Evolutionary conservation across 2,113 vertebrate genomes (phyloP).

Genomic region (Fregata magnificens): DNA sequence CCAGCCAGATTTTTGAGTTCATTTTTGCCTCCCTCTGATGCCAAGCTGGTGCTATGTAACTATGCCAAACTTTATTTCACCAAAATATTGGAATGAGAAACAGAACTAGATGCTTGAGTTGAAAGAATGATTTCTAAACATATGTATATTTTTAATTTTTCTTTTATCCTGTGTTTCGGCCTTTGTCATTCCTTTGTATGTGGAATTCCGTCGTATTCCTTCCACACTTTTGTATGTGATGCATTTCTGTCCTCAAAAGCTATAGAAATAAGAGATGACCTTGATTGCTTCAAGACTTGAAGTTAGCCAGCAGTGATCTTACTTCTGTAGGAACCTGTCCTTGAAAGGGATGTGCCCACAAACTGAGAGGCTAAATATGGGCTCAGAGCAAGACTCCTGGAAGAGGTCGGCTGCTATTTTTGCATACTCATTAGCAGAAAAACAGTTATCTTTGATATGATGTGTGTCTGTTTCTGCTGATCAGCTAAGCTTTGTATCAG

Average conservation of each 20-base stretch:
- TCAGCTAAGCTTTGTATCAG: background rate
- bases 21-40: conserved; percentile 15
- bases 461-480: background rate
- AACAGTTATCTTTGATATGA: background rate
- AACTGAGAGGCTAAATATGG: background rate
- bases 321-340: background rate
- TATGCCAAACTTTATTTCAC: background rate
- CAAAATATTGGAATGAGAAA: background rate
- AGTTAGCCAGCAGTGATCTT: background rate
- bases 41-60: background rate
- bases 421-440: background rate
- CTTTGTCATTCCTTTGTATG: background rate
- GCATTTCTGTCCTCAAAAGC: background rate
- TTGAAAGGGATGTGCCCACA: conserved; percentile 24
- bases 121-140: background rate
- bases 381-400: background rate
- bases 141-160: background rate
- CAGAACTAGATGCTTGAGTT: background rate
- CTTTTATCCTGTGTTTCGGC: background rate
- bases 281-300: background rate
- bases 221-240: background rate
- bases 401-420: background rate
- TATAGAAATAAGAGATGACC: background rate
- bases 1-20: background rate
- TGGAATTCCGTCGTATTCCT: background rate